Evolutionary conservation across 2,113 vertebrate species (phyloP), one percentile per base, ranked within the genome.

Genomic region (Copsychus sechellarum): DNA sequence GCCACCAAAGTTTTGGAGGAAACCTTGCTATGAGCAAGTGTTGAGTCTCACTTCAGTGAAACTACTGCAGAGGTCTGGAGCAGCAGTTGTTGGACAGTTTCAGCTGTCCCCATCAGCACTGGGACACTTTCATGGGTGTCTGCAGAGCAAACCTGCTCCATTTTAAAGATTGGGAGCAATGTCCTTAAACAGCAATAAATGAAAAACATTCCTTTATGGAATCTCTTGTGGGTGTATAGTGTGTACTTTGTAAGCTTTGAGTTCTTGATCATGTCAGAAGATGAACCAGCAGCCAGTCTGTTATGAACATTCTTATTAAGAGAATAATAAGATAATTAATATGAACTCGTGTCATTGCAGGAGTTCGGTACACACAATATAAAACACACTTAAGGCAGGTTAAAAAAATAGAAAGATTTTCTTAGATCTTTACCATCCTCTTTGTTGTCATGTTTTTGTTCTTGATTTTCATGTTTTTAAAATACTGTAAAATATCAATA

Each of bases 1-100:
- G 6, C 38, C 36, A 60, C 53, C 23, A 2, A 14, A 24, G 9
- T 45, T 81, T 78, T 48, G 51, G 31, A 53, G n/a, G 50, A 77
- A 86, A 16, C 17, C 18, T 43, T 47, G 12, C 3, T 42, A 3
- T n/a, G 23, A 69, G 48, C 40, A 64, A 53, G 13, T 31, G 33
- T 21, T 42, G 13, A 10, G 31, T 73, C 29, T 78, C 33, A 22
- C 36, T 22, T 29, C 16, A n/a, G 36, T 22, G 33, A 78, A 65
- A 26, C 13, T 50, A 2, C 14, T 0, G 0, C 25, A 69, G 2
- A 2, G 24, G 33, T 89, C n/a, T 47, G 61, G 6, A 33, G 13
- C 36, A 64, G 45, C 53, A 24, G 25, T 6, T 50, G 34, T 16
- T 66, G 72, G 24, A 9, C 42, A 64, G 33, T 76, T 45, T 40